Base-by-base conservation (phyloP, 2,797 vertebrate genomes). In the Darevskia nairensis region DNA sequence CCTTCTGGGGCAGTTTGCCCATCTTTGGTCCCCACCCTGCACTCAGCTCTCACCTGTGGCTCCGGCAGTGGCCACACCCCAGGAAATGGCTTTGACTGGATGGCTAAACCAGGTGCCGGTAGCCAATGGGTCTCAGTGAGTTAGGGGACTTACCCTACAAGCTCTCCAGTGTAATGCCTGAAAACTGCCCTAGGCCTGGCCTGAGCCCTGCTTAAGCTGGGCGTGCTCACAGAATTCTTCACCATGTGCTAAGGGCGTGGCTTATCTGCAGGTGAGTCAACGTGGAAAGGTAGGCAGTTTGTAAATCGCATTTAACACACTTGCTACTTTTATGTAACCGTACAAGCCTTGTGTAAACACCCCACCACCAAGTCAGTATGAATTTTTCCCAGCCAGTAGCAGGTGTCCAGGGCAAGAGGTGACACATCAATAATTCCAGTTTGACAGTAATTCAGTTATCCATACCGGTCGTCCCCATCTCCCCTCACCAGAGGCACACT, bases 371-470 rank as follows among this genome's bases (percentile, higher is more conserved):
- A 71, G 32, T 50, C 25, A 32, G 27, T 81, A 11, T 72, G 79
- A 21, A 74, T 81, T 82, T 66, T 8, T 25, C 7, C 44, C 78
- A 32, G 19, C 50, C 50, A 10, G 8, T 32, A 25, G 82, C 35
- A 44, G n/a, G 32, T 0, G 61, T 75, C 80, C 2, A 35, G 64
- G 77, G 55, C 13, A 55, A 39, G 25, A n/a, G 19, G 82, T 25
- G 61, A 85, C 84, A 41, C 69, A 21, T 80, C 55, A 61, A 68
- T 86, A 64, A 86, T 79, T 74, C 6, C 50, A 32, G 79, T 79
- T 41, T 59, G 72, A 77, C 74, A 59, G 44, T 25, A 25, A 69
- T 88, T 84, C 44, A 61, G 9, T 84, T 72, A 78, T 32, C 50
- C 15, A 21, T 64, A 29, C 39, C 6, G 32, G 61, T 9, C 6